A percentile compares a stretch with the other conserved stretches of the same genome.
Evolutionary conservation across 1,140 invertebrate genomes (phyloP).

Genomic region (Brachionus rubens): DNA sequence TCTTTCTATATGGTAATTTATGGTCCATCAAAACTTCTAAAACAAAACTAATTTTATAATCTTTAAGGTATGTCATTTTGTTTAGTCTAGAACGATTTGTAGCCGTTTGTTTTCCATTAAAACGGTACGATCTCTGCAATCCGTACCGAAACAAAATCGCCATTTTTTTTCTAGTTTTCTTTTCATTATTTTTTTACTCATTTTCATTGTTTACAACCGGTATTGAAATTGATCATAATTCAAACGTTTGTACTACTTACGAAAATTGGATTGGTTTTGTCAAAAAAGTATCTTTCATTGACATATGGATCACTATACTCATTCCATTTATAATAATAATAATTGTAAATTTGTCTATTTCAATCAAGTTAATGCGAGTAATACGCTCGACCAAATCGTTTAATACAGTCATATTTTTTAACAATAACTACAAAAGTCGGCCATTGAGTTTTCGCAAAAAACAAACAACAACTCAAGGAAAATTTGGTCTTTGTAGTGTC

Average conservation of each 20-base stretch:
- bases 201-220: conserved; percentile 21
- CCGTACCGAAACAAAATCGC: neutral
- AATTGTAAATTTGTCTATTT: conserved; percentile 8
- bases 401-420: conserved; percentile 26
- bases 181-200: conserved; percentile 14
- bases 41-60: no score
- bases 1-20: conserved; percentile 24
- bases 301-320: conserved; percentile 10
- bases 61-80: conserved; percentile 17
- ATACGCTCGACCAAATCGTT: neutral
- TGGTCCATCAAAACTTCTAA: no score
- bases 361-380: neutral
- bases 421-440: neutral
- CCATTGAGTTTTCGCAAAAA: neutral
- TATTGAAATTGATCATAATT: neutral
- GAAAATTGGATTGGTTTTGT: neutral
- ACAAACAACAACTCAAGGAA: neutral
- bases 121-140: conserved; percentile 1
- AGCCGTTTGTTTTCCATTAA: conserved; percentile 35
- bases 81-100: conserved; percentile 22
- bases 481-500: neutral
- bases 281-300: conserved; percentile 13
- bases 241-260: neutral
- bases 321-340: conserved; percentile 24
- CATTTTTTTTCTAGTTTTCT: neutral